phyloP scores from a whole-genome alignment of 2,797 vertebrate genomes.

The Myotis vivesi region DNA sequence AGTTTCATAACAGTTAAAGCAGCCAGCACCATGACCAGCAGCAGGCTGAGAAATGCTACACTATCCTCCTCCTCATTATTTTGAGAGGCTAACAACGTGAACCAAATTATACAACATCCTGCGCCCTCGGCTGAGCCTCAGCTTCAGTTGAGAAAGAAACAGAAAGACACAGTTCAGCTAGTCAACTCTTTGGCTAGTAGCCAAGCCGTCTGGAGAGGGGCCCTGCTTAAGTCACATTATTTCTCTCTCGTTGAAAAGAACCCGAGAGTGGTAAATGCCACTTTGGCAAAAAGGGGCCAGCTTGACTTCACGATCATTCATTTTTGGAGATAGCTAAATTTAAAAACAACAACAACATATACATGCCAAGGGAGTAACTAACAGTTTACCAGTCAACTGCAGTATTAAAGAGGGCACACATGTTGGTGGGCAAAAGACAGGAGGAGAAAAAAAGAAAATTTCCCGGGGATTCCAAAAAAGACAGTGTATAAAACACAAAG shows the following conservation, averaged over 20 bases:
- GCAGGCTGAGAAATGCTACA: constrained; percentile 69
- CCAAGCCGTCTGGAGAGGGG: constrained; percentile 84
- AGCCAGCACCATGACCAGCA: constrained; percentile 66
- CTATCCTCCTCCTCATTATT: constrained; percentile 75
- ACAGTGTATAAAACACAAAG: not conserved
- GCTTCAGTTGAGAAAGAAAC: constrained; percentile 75
- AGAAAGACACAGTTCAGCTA: constrained; percentile 79
- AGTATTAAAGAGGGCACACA: constrained; percentile 72
- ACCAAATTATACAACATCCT: constrained; percentile 76
- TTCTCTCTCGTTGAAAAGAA: constrained; percentile 83
- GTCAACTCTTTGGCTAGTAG: constrained; percentile 80
- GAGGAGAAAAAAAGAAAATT: constrained; percentile 70
- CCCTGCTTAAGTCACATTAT: constrained; percentile 81
- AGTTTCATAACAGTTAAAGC: constrained; percentile 51
- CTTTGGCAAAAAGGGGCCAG: constrained; percentile 83
- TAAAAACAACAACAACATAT: constrained; percentile 69
- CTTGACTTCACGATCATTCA: constrained; percentile 84
- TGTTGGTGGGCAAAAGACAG: constrained; percentile 44
- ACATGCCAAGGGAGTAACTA: constrained; percentile 65
- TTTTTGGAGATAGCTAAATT: constrained; percentile 82
- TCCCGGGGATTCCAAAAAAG: constrained; percentile 57
- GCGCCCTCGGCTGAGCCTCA: constrained; percentile 70
- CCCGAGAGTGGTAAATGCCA: constrained; percentile 84
- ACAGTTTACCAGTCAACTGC: constrained; percentile 80
- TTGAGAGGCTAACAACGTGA: constrained; percentile 69